Evolutionary conservation across 2,113 vertebrate species (phyloP), one percentile per base, ranked within the genome.

Genomic region (Antechinus flavipes): DNA sequence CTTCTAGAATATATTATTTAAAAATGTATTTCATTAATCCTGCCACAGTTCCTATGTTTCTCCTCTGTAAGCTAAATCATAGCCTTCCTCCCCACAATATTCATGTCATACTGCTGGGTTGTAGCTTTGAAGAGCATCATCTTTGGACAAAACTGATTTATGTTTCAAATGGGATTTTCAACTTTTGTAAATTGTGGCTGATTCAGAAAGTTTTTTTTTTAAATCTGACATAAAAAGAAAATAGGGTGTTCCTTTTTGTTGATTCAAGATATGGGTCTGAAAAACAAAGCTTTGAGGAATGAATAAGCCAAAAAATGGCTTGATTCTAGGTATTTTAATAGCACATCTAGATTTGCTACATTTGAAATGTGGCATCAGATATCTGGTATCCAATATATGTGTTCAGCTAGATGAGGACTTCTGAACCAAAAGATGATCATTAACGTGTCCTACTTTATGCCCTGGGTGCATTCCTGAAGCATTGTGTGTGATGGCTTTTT

Each of bases 201-300:
- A 42, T 42, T 76, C 16, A 92, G 84, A 56, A 30, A 91, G 47
- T 89, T 42, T 95, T 96, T 93, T 54, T 96, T 42, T 42, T 42
- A 42, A 97, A 96, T 93, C 91, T 92, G 92, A 93, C 84, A 93
- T 92, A 95, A 92, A 93, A 84, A 95, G 30, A 95, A 94, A 97
- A 94, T 91, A 96, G 52, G 89, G 94, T 92, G 3, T 76, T 90
- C 52, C 96, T 95, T 94, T 84, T 84, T 84, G n/a, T 84, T n/a
- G 68, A 96, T 95, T 95, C 94, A 42, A 96, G 89, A n/a, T 95
- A 92, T 96, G 54, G 50, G 90, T 91, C 54, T 92, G 16, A 55
- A 94, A 58, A 97, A 97, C 58, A 96, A 92, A 95, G 95, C 90
- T 93, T 93, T 55, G 11, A 49, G 46, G 54, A 49, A 92, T 58